Percentiles rank a stretch among this genome's conserved stretches.
phyloP scores from a whole-genome alignment of 1,140 invertebrate genomes.

The Drosophila athabasca region DNA sequence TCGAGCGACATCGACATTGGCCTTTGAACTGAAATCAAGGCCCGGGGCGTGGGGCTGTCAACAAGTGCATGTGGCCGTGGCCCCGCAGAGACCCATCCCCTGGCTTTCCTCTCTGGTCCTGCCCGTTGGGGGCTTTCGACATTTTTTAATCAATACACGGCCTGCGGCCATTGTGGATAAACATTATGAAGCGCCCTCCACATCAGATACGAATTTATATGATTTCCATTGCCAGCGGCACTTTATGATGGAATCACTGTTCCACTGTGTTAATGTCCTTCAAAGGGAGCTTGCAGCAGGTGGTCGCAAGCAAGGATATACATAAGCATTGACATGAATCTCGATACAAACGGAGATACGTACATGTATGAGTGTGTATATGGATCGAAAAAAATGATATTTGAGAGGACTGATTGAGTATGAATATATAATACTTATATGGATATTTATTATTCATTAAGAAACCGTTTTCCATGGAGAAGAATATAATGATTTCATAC shows the following conservation, averaged over 20 bases:
- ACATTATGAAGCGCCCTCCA: slow-evolving; percentile 56
- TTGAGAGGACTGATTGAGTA: no score
- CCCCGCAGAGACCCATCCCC: not conserved
- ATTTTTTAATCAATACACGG: slow-evolving; percentile 75
- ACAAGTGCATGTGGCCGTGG: slow-evolving; percentile 54
- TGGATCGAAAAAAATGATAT: no score
- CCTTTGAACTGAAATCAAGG: slow-evolving; percentile 64
- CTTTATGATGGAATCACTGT: slow-evolving; percentile 31
- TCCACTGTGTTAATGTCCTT: slow-evolving; percentile 17
- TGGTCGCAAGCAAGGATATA: not conserved
- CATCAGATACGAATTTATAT: slow-evolving; percentile 61
- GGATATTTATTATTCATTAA: no score
- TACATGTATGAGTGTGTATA: no score
- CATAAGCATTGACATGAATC: no score
- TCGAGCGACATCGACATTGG: slow-evolving; percentile 34
- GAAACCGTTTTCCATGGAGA: no score
- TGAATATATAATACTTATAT: no score
- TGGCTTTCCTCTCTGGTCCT: not conserved
- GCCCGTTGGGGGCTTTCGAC: slow-evolving; percentile 21
- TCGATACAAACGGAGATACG: no score
- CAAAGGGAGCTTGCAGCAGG: not conserved
- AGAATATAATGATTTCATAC: not conserved
- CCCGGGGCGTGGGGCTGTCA: slow-evolving; percentile 57
- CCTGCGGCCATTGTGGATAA: slow-evolving; percentile 73
- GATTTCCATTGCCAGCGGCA: slow-evolving; percentile 41